Evolutionary conservation across 2,797 vertebrate genomes (phyloP).

Genomic region (Melanotaenia boesemani): DNA sequence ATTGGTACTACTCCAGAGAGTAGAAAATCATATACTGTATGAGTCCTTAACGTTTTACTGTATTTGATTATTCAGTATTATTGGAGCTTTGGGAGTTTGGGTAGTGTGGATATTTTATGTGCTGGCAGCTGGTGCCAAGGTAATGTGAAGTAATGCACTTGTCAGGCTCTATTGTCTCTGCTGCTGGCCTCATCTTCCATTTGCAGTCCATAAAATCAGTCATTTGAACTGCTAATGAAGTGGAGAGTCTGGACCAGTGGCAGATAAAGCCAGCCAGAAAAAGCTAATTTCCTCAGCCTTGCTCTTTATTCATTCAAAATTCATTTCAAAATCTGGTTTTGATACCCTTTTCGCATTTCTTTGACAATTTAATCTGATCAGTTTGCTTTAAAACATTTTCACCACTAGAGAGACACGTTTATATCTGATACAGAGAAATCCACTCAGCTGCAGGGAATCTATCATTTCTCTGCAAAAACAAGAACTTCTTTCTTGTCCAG

Average conservation of each 20-base stretch:
- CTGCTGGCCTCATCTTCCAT: conserved; percentile 72
- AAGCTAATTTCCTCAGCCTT: conserved; percentile 32
- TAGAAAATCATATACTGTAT: conserved; percentile 23
- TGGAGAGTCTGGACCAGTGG: conserved; percentile 66
- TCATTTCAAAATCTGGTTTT: conserved; percentile 5
- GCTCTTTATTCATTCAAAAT: conserved; percentile 38
- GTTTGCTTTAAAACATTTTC: background rate
- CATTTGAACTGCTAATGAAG: conserved; percentile 81
- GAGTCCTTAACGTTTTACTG: conserved; percentile 38
- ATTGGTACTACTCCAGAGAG: conserved; percentile 18
- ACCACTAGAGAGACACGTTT: background rate
- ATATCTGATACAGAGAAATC: background rate
- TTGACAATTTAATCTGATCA: background rate
- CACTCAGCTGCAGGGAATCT: background rate
- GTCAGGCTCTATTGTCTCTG: conserved; percentile 78
- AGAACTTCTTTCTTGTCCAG: background rate
- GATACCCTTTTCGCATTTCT: conserved; percentile 1
- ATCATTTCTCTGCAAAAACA: background rate
- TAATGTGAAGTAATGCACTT: conserved; percentile 80
- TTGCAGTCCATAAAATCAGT: conserved; percentile 76
- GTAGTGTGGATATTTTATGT: conserved; percentile 72
- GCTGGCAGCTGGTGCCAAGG: conserved; percentile 72
- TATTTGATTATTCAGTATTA: conserved; percentile 49
- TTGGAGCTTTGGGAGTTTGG: conserved; percentile 41
- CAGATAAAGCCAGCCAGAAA: conserved; percentile 69